A percentile compares a stretch with the other conserved stretches of the same genome.
phyloP scores from a whole-genome alignment of 2,888 invertebrate genomes.

The Galeruca laticollis region DNA sequence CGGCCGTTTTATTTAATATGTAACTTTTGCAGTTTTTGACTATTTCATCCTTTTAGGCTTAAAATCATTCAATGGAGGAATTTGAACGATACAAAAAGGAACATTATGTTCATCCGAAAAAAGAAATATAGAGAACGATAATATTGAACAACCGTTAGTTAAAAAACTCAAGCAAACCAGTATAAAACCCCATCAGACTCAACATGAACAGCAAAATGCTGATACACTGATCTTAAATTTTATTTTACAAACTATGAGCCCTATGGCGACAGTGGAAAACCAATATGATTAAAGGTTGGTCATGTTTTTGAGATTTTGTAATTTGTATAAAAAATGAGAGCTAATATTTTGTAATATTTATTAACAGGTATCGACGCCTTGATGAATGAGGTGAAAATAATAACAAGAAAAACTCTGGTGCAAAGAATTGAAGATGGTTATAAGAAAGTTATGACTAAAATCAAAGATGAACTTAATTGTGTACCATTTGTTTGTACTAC shows the following conservation, averaged over 20 bases:
- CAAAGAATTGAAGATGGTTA: slow-evolving; percentile 1
- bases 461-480: too few species aligned
- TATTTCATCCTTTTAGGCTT: not conserved
- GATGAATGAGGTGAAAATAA: slow-evolving; percentile 1
- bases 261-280: too few species aligned
- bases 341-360: slow-evolving; percentile 4
- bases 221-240: too few species aligned
- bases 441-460: slow-evolving; percentile 4
- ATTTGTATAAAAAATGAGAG: too few species aligned
- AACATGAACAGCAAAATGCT: too few species aligned
- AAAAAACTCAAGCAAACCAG: slow-evolving; percentile 2
- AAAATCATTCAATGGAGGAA: slow-evolving; percentile 8
- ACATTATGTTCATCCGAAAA: not conserved
- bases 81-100: slow-evolving; percentile 8
- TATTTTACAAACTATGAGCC: too few species aligned
- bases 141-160: slow-evolving; percentile 1
- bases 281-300: too few species aligned
- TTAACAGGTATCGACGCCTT: not conserved
- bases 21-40: slow-evolving; percentile 3
- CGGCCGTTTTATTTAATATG: slow-evolving; percentile 3
- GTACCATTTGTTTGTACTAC: too few species aligned
- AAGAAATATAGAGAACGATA: slow-evolving; percentile 3
- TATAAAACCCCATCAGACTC: too few species aligned
- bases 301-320: not conserved
- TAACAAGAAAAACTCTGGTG: slow-evolving; percentile 2